Evolutionary conservation across 2,113 vertebrate species (phyloP).

Genomic region (Calonectris borealis): DNA sequence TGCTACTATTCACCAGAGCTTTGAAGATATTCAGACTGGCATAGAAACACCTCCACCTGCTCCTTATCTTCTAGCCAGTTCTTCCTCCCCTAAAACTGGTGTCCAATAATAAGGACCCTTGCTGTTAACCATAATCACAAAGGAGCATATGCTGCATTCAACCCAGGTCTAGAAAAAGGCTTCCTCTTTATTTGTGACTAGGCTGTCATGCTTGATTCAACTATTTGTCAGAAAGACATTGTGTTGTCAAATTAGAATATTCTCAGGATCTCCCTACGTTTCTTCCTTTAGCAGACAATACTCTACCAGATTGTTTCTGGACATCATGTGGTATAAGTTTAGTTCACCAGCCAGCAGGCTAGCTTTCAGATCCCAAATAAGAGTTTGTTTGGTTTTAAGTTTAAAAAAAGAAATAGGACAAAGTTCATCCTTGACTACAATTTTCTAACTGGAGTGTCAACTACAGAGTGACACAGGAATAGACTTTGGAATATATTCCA

Average conservation of each 20-base stretch:
- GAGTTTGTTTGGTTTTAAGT: background rate
- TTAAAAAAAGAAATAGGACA: background rate
- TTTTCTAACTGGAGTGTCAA: background rate
- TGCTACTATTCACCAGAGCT: background rate
- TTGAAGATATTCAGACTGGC: background rate
- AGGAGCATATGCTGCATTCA: background rate
- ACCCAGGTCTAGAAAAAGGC: background rate
- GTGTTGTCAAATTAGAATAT: background rate
- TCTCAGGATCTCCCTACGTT: background rate
- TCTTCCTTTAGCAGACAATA: background rate
- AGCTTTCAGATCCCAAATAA: background rate
- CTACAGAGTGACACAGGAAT: background rate
- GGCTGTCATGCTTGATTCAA: background rate
- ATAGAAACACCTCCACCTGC: background rate
- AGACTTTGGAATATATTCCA: background rate
- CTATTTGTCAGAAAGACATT: background rate
- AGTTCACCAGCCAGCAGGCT: background rate
- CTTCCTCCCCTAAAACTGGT: background rate
- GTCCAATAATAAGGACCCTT: background rate
- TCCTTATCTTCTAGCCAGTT: background rate
- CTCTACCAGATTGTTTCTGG: background rate
- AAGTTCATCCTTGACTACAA: background rate
- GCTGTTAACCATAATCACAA: background rate
- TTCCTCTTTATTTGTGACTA: background rate
- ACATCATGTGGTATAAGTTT: background rate